Conservation (phyloP, 2,113 vertebrate species). For the Epinephelus cyanopodus region DNA sequence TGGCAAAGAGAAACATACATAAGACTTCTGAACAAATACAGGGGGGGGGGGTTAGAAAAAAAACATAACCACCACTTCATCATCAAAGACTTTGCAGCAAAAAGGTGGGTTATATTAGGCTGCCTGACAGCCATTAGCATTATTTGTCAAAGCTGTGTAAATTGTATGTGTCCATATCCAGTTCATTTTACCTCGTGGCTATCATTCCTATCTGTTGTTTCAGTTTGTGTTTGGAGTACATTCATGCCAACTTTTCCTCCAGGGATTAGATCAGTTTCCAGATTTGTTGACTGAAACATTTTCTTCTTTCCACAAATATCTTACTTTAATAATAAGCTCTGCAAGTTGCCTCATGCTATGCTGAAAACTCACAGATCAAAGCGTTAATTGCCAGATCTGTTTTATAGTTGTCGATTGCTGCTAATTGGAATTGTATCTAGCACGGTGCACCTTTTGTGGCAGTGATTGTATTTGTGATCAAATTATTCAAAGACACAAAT, state of each 20-base stretch:
- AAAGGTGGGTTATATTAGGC: neutral
- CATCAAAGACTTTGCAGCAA: constrained; percentile 8
- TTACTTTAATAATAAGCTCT: neutral
- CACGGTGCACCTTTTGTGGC: constrained; percentile 6
- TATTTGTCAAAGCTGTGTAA: neutral
- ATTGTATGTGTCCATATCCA: neutral
- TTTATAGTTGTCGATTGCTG: constrained; percentile 30
- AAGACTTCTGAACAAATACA: constrained; percentile 37
- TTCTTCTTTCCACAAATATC: neutral
- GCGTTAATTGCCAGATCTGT: constrained; percentile 59
- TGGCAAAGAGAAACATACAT: constrained; percentile 47
- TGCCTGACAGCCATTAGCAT: neutral
- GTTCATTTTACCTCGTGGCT: neutral
- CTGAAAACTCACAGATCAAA: constrained; percentile 59
- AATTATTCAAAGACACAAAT: constrained; percentile 38
- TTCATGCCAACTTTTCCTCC: constrained; percentile 1
- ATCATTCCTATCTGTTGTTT: neutral
- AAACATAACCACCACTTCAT: constrained; percentile 25
- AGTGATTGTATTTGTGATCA: constrained; percentile 28
- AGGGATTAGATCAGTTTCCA: neutral
- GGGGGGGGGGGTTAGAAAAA: neutral
- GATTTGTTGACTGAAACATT: constrained; percentile 25
- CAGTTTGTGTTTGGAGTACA: neutral
- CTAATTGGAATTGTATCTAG: constrained; percentile 49
- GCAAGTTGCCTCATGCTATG: constrained; percentile 16